Evolutionary conservation across 2,797 vertebrate genomes (phyloP).

Genomic region (Siniperca scherzeri): DNA sequence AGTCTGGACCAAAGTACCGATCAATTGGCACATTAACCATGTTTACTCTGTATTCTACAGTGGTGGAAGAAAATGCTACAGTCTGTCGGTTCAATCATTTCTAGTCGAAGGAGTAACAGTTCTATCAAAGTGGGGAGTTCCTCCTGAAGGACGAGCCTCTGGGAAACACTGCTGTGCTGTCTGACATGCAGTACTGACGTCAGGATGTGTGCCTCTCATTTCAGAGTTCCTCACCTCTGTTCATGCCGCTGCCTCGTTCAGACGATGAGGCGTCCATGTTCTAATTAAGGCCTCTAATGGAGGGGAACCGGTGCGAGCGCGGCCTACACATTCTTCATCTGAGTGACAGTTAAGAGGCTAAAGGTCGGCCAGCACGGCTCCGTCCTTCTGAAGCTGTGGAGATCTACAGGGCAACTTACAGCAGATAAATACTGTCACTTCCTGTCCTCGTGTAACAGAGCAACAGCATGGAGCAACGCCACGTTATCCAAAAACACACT

Average conservation of each 20-base stretch:
- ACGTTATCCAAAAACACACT: too few relatives aligned
- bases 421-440: not conserved
- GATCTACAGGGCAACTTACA: not conserved
- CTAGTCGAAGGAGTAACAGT: not conserved
- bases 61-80: not conserved
- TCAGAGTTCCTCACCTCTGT: constrained; percentile 31
- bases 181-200: constrained; percentile 5
- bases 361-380: constrained; percentile 54
- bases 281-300: constrained; percentile 75
- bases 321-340: constrained; percentile 60
- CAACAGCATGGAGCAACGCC: too few relatives aligned
- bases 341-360: constrained; percentile 52
- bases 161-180: constrained; percentile 7
- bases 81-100: not conserved
- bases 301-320: constrained; percentile 46
- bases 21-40: too few relatives aligned
- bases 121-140: not conserved
- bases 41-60: not conserved
- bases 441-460: too few relatives aligned
- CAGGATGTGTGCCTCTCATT: constrained; percentile 16
- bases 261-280: constrained; percentile 56
- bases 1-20: too few relatives aligned
- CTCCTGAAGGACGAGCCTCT: not conserved
- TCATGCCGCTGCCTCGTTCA: constrained; percentile 59
- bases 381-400: not conserved